Base-by-base conservation (phyloP, 2,888 invertebrate genomes). In the Stenodera caucasica region DNA sequence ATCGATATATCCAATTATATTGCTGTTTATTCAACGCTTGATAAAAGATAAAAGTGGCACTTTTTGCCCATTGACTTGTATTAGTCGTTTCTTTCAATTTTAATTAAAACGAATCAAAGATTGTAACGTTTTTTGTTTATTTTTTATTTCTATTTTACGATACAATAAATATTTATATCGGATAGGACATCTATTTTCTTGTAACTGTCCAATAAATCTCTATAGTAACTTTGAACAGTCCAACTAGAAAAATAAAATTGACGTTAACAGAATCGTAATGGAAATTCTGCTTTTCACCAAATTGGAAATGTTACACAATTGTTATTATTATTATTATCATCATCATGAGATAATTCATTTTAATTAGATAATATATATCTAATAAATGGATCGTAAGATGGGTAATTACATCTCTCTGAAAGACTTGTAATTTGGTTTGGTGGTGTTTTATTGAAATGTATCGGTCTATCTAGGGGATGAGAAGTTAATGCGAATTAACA, bases 381-480 rank as follows among this genome's bases (percentile, higher is more conserved):
- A 29, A 23, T 26, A 40, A 49, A 49, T 55, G 21, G 29, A 32
- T 55, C 51, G 11, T 30, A 57, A 35, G 50, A 57, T n/a, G 37
- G 57, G 57, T 51, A 18, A 56, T 57, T 57, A 37, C 18, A 29
- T 23, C 35, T 57, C 35, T 49, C 50, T 30, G 26, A 51, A 15
- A 35, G 51, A 23, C 49, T 51, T 50, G 23, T n/a, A 51, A 26
- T 57, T 57, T 9, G 40, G 57, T 15, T 57, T 8, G 50, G 26
- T 3, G 21, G n/a, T n/a, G n/a, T 51, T 33, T 57, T 57, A 57
- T 57, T 53, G 52, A 57, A 57, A 58, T 58, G 45, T 58, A 58
- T 58, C 49, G 58, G 53, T 58, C 53, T 26, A 53, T 53, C 21
- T 11, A 32, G 26, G 21, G 37, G 50, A 49, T 45, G 56, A 45